These are phyloP conservation scores for Tamandua tetradactyla DNA, from an alignment of 2,797 vertebrate genomes.

Conservation along the genomic window DNA sequence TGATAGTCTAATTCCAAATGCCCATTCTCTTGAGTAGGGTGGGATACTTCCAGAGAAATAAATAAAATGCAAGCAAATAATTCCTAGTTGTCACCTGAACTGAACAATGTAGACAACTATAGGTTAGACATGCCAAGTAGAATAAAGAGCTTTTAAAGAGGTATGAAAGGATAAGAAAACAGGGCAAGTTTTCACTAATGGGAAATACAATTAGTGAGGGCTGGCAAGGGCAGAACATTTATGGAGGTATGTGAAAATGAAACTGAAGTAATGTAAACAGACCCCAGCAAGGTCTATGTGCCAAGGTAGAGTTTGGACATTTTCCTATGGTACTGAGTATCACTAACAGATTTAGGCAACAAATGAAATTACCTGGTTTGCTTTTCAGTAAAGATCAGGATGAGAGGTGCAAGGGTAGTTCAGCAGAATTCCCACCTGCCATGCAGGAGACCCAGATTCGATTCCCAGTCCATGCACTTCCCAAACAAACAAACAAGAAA, in stretches of 20 bases:
- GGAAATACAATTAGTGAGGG: not conserved
- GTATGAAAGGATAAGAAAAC: not conserved
- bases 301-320: not conserved
- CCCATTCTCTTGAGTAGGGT: not conserved
- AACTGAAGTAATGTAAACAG: not conserved
- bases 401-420: too few species aligned
- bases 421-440: too few species aligned
- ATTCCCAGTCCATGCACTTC: too few species aligned
- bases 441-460: too few species aligned
- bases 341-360: slow-evolving; percentile 20
- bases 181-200: not conserved
- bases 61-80: not conserved
- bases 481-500: too few species aligned
- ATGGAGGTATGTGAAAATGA: not conserved
- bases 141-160: not conserved
- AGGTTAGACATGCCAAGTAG: not conserved
- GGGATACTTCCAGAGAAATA: not conserved
- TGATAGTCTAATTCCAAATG: slow-evolving; percentile 5
- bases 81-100: not conserved
- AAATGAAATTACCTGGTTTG: not conserved
- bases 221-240: not conserved
- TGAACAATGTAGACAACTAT: not conserved
- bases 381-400: not conserved
- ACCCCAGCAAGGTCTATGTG: not conserved
- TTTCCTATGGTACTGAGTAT: not conserved